phyloP scores from a whole-genome alignment of 2,113 vertebrate genomes.

The Anhinga rufa region DNA sequence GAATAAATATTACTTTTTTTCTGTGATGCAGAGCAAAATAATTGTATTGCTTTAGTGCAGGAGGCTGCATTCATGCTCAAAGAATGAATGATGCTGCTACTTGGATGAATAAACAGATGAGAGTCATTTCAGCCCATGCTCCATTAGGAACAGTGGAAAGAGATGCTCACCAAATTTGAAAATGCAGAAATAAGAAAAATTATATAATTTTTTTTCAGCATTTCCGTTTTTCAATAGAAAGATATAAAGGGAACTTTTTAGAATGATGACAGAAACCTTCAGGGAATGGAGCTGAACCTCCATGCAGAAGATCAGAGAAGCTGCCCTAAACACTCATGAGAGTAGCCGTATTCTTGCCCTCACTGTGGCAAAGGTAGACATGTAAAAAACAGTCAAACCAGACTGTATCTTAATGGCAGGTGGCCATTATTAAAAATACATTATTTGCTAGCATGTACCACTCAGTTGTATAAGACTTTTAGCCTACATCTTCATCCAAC shows the following conservation, averaged over 20 bases:
- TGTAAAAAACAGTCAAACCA: not conserved
- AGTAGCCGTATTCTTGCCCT: not conserved
- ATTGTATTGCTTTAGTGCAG: not conserved
- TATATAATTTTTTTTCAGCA: not conserved
- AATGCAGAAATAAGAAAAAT: not conserved
- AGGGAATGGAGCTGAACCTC: not conserved
- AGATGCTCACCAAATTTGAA: not conserved
- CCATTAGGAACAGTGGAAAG: not conserved
- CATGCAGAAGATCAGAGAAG: not conserved
- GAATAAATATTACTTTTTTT: too few relatives aligned
- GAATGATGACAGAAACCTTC: not conserved
- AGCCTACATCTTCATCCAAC: not conserved
- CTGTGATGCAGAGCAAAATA: not conserved
- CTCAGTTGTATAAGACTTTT: not conserved
- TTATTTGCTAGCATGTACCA: not conserved
- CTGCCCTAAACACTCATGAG: not conserved
- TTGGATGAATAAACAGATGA: not conserved
- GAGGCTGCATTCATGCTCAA: not conserved
- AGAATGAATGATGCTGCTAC: not conserved
- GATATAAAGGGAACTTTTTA: not conserved
- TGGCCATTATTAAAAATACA: not conserved
- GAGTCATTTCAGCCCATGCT: not conserved
- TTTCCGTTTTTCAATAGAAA: not conserved
- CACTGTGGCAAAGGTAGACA: not conserved
- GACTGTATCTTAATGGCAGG: not conserved